Evolutionary conservation across 2,888 invertebrate species (phyloP).

Genomic region (Tineola bisselliella): DNA sequence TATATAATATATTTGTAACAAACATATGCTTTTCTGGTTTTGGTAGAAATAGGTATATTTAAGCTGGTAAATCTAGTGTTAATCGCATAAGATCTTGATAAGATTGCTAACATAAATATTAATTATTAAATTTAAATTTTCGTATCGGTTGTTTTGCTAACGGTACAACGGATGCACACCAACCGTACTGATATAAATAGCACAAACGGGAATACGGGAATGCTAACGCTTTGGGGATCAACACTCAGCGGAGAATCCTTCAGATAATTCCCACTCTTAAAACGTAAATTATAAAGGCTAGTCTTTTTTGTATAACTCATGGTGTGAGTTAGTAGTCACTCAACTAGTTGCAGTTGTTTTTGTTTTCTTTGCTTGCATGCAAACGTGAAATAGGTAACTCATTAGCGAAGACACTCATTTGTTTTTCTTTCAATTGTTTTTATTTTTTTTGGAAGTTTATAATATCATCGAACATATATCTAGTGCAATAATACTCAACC

Average conservation of each 20-base stretch:
- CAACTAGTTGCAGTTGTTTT: background rate
- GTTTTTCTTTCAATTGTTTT: too few relatives aligned
- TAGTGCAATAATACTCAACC: too few relatives aligned
- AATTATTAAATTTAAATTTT: too few relatives aligned
- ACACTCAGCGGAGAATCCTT: background rate
- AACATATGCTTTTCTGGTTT: too few relatives aligned
- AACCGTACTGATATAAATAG: constrained; percentile 3
- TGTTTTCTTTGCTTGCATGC: background rate
- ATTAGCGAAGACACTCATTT: too few relatives aligned
- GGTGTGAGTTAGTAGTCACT: background rate
- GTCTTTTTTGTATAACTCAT: background rate
- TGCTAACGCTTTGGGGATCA: constrained; percentile 1
- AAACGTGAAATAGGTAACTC: background rate
- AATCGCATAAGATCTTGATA: too few relatives aligned
- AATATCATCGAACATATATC: too few relatives aligned
- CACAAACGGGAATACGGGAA: constrained; percentile 10
- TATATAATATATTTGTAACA: too few relatives aligned
- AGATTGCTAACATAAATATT: too few relatives aligned
- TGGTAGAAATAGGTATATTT: too few relatives aligned
- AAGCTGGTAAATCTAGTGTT: too few relatives aligned
- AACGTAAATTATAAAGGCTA: background rate
- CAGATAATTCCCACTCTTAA: background rate
- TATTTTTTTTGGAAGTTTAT: too few relatives aligned
- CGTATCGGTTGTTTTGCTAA: background rate
- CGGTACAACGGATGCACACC: background rate